Conservation (phyloP, 2,113 vertebrate genomes). For the Rhadina sibilatrix region DNA sequence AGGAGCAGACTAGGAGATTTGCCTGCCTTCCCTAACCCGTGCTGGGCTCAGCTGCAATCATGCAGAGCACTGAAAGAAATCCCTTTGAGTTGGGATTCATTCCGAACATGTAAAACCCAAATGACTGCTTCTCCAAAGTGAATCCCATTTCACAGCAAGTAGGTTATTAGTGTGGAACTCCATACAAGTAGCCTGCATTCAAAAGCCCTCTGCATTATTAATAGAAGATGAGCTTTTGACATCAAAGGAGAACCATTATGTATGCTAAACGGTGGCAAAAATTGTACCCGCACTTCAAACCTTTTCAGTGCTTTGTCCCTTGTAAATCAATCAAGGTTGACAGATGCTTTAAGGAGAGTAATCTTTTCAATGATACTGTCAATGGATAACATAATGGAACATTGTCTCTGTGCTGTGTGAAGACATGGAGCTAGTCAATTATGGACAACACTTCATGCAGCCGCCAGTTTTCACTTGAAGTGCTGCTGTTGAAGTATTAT, state of each 20-base stretch:
- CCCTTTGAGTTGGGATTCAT: slow-evolving; percentile 68
- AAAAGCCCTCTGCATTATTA: slow-evolving; percentile 73
- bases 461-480: slow-evolving; percentile 69
- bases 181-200: slow-evolving; percentile 66
- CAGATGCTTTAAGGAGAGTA: slow-evolving; percentile 77
- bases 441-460: slow-evolving; percentile 71
- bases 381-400: slow-evolving; percentile 76
- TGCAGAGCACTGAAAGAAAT: slow-evolving; percentile 61
- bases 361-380: slow-evolving; percentile 76
- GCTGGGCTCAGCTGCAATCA: slow-evolving; percentile 60
- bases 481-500: slow-evolving; percentile 71
- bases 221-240: slow-evolving; percentile 72
- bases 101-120: slow-evolving; percentile 66
- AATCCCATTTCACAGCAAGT: slow-evolving; percentile 74
- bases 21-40: slow-evolving; percentile 16
- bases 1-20: slow-evolving; percentile 50
- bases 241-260: slow-evolving; percentile 71
- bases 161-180: slow-evolving; percentile 71
- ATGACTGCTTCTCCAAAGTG: slow-evolving; percentile 71
- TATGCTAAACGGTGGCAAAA: slow-evolving; percentile 72
- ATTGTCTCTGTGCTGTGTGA: slow-evolving; percentile 75
- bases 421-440: slow-evolving; percentile 77
- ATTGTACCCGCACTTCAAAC: slow-evolving; percentile 71
- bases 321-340: slow-evolving; percentile 77
- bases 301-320: slow-evolving; percentile 71